Evolutionary conservation across 2,888 invertebrate species (phyloP), one percentile per base, ranked within the genome.

Genomic region (Mythimna impura): DNA sequence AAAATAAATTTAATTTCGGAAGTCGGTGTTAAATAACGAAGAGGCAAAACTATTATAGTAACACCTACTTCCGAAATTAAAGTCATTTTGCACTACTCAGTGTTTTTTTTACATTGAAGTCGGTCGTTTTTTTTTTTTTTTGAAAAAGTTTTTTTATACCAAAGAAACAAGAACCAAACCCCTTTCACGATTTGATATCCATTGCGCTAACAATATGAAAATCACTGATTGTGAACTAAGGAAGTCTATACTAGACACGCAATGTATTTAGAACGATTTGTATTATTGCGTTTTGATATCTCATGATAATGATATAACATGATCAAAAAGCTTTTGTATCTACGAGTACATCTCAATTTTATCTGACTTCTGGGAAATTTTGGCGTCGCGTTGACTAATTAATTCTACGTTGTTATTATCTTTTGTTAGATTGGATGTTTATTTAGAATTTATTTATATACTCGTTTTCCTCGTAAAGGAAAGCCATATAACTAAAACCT

Each of bases 301-400:
- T 40, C 50, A 6, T 20, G 1, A 14, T 52, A 10, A 7, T 47
- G 17, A 47, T 47, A 47, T 17, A 6, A 47, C 47, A 47, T 47
- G 47, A 47, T 47, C 43, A 20, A 47, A 17, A 47, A 47, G 17
- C 55, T 30, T 69, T 22, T 64, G 47, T 43, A 50, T 47, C 25
- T n/a, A n/a, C n/a, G n/a, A n/a, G n/a, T 60, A 43, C 43, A 52
- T 66, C 34, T 66, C 22, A 61, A 66, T 70, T 64, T 70, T 10
- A 22, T 47, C 20, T n/a, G 40, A 30, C 10, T 47, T 60, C 30
- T 17, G 60, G 12, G 14, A 10, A 61, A n/a, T 73, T 64, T 69
- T 36, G 30, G 10, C n/a, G 17, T 12, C 10, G 10, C n/a, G 17
- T 12, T 20, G 7, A 34, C 14, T 71, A 55, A 78, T 58, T 47